A percentile compares a stretch with the other conserved stretches of the same genome.
Conservation (phyloP, 2,888 invertebrate species). For the Busseola fusca region DNA sequence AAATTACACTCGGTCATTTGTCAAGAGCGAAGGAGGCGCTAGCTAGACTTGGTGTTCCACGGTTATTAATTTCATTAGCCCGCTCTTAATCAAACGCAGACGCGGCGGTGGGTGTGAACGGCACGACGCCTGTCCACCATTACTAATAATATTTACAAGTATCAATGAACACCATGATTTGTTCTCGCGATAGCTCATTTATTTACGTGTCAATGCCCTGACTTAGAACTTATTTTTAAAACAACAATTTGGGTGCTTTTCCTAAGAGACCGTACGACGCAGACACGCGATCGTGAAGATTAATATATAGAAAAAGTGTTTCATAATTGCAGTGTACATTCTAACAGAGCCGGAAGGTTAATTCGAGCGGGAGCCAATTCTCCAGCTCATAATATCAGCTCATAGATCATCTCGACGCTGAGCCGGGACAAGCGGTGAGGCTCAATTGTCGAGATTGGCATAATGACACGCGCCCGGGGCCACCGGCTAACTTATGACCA, state of each 20-base stretch:
- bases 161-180: conserved; percentile 64
- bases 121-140: conserved; percentile 67
- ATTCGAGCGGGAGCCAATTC: conserved; percentile 76
- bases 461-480: conserved; percentile 83
- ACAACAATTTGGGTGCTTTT: conserved; percentile 42
- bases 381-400: conserved; percentile 78
- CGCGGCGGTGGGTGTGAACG: conserved; percentile 73
- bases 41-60: conserved; percentile 76
- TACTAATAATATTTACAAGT: conserved; percentile 72
- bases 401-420: conserved; percentile 80
- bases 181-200: conserved; percentile 57
- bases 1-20: conserved; percentile 88
- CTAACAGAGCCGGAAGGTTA: conserved; percentile 62
- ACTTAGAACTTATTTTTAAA: conserved; percentile 41
- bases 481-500: conserved; percentile 83
- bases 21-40: conserved; percentile 83
- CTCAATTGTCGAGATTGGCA: conserved; percentile 85
- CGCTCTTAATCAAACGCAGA: conserved; percentile 84
- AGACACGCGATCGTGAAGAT: conserved; percentile 44
- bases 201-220: conserved; percentile 59
- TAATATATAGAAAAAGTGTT: conserved; percentile 53
- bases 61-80: conserved; percentile 88
- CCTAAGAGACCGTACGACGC: conserved; percentile 34
- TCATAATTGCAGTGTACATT: conserved; percentile 55
- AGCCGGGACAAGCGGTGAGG: conserved; percentile 67